Base-by-base conservation (phyloP, 2,113 vertebrate species). In the Amphiprion ocellaris region DNA sequence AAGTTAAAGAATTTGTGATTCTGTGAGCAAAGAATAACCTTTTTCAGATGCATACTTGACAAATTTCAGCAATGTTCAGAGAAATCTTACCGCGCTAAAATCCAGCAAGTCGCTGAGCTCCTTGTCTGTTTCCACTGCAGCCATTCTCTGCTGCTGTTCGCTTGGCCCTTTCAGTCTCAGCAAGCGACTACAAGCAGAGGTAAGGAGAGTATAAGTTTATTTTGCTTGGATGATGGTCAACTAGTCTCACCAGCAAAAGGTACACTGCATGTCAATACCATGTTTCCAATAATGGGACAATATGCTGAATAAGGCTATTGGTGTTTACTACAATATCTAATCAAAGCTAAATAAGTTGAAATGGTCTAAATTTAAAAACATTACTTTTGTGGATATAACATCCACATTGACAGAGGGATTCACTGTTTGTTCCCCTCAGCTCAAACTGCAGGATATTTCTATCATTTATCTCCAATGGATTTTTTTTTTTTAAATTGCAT, bases 91-190 rank as follows among this genome's bases (percentile, higher is more conserved):
- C 96, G 96, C 96, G 77, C 96, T 99, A 95, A 99, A 99, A 95
- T 99, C 98, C 95, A 99, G 95, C 86, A 99, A 96, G 88, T 99
- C 98, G 83, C 95, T 99, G 90, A 99, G 96, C 90, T 99, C 98
- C 94, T 99, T 98, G 96, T 99, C 98, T 0, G 96, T 97, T 93
- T 96, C 97, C 93, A 97, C 97, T 47, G 96, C 94, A 87, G 97
- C 95, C 98, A 99, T 99, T 93, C 96, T 97, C 93, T 95, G 95
- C 71, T 95, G 94, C 92, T 83, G 82, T 83, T 90, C 82, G 88
- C 90, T 96, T 94, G 96, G 96, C 85, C 90, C 95, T 94, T 91
- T 91, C 79, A 86, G 94, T 95, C 93, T 93, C 89, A 92, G 91
- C 87, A 87, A 89, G 84, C 58, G 82, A 94, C 93, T 87, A 83